Conservation (phyloP, 2,888 invertebrate genomes). For the Hecatera dysodea region DNA sequence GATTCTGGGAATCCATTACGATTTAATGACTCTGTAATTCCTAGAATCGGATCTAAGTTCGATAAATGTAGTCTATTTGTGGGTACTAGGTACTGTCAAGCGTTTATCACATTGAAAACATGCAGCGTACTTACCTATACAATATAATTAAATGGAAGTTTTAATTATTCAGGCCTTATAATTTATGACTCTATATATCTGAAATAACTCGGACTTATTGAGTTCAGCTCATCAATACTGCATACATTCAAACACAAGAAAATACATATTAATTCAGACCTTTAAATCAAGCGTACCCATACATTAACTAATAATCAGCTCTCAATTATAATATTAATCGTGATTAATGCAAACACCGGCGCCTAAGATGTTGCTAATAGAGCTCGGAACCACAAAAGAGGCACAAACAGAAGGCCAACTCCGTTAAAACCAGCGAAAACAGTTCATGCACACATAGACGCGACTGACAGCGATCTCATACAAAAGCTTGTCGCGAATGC, state of each 20-base stretch:
- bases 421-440: not conserved
- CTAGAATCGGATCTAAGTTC: not conserved
- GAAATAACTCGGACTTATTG: no score
- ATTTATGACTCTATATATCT: not conserved
- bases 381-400: conserved; percentile 66
- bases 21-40: conserved; percentile 19
- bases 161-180: not conserved
- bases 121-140: not conserved
- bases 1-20: conserved; percentile 14
- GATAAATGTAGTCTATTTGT: not conserved
- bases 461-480: not conserved
- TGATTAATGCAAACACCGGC: conserved; percentile 63
- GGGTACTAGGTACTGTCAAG: not conserved
- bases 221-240: not conserved
- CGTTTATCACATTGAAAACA: not conserved
- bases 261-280: not conserved
- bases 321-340: conserved; percentile 74
- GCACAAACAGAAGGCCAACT: conserved; percentile 5
- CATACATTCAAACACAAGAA: not conserved
- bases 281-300: conserved; percentile 44
- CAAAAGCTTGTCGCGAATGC: not conserved
- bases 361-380: conserved; percentile 77
- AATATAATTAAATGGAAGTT: no score
- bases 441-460: not conserved
- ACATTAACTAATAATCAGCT: conserved; percentile 70